Conservation (phyloP, 1,140 invertebrate species). For the Meloidogyne floridensis region DNA sequence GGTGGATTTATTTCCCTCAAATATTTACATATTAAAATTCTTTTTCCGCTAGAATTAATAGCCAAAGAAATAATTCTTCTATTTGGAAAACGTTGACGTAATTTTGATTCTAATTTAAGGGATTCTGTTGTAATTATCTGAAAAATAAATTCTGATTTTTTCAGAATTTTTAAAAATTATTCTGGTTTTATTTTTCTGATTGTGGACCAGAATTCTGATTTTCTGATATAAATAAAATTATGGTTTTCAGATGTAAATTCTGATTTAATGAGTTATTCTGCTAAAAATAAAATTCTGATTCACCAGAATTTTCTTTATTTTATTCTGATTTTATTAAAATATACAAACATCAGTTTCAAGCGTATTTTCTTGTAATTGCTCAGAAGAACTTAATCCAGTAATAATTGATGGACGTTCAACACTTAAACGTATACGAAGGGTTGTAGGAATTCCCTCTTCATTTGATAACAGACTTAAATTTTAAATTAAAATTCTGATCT, state of each 20-base stretch:
- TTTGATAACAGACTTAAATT: too few species aligned
- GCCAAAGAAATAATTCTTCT: neutral
- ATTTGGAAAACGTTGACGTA: constrained; percentile 12
- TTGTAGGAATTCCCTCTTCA: too few species aligned
- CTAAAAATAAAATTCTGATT: too few species aligned
- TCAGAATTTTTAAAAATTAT: neutral
- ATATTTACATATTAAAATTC: neutral
- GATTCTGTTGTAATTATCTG: constrained; percentile 13
- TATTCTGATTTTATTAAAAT: too few species aligned
- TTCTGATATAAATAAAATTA: neutral
- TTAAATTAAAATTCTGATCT: neutral
- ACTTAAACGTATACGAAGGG: too few species aligned
- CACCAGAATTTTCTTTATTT: too few species aligned
- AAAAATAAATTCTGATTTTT: constrained; percentile 10
- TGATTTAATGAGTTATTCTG: too few species aligned
- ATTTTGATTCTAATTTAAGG: constrained; percentile 2
- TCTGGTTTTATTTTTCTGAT: too few species aligned
- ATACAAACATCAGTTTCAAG: too few species aligned
- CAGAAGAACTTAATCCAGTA: neutral
- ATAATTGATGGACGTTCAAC: neutral
- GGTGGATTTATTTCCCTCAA: constrained; percentile 10
- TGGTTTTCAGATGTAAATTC: too few species aligned
- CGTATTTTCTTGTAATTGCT: too few species aligned
- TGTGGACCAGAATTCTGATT: neutral
- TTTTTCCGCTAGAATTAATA: constrained; percentile 3